Base-by-base conservation (phyloP, 2,113 vertebrate genomes). In the Rhinogobius similis region DNA sequence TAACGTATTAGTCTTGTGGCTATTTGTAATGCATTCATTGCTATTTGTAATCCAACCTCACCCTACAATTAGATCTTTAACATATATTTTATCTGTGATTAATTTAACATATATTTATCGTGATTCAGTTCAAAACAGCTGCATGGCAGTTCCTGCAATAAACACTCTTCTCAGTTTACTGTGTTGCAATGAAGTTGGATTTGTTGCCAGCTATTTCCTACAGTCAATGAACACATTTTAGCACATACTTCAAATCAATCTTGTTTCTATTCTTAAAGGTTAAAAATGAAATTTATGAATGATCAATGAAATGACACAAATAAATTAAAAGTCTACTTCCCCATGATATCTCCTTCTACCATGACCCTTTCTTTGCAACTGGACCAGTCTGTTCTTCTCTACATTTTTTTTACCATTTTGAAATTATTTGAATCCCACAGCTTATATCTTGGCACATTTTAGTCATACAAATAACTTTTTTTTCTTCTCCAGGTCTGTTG, bases 401-500 rank as follows among this genome's bases (percentile, higher is more conserved):
- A 5, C 32, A 36, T 36, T 36, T 36, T 36, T 36, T 36, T 8
- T 39, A 39, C 38, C 29, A 32, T 32, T 32, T 32, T n/a, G n/a
- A n/a, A n/a, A n/a, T n/a, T n/a, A n/a, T n/a, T n/a, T n/a, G n/a
- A n/a, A n/a, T n/a, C n/a, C n/a, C n/a, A n/a, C n/a, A n/a, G n/a
- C n/a, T n/a, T n/a, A n/a, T n/a, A n/a, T n/a, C n/a, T n/a, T n/a
- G n/a, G n/a, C 29, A 32, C 29, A 32, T 32, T 6, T 32, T 32
- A 6, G 29, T 32, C 3, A 32, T 32, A 39, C 38, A 39, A 11
- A 39, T 39, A 10, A 8, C 13, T 52, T 16, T 27, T 52, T 16
- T 27, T 18, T n/a, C 55, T 16, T 18, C 66, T 21, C 39, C 27
- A 67, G 65, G 70, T 56, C 71, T 83, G 39, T 83, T 82, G 66